phyloP scores from a whole-genome alignment of 2,888 invertebrate genomes.

The Tachina lurida region DNA sequence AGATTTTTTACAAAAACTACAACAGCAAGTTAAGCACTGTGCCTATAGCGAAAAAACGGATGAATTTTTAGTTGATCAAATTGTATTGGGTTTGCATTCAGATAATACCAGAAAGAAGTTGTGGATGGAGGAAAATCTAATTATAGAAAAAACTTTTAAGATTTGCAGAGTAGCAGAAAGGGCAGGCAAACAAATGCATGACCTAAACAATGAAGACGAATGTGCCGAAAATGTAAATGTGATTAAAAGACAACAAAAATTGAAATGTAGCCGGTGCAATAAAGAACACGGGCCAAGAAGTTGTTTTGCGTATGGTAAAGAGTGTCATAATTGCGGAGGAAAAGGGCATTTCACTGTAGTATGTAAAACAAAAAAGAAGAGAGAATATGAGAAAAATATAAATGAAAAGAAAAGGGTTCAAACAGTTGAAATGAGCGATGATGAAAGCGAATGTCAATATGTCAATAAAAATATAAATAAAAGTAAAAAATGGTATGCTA shows the following conservation, averaged over 20 bases:
- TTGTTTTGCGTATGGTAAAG: slow-evolving; percentile 12
- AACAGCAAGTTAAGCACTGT: background rate
- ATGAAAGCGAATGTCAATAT: slow-evolving; percentile 6
- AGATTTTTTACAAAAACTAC: slow-evolving; percentile 9
- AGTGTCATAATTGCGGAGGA: background rate
- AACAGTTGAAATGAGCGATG: background rate
- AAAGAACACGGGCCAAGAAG: slow-evolving; percentile 19
- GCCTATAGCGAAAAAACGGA: background rate
- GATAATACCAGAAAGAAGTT: background rate
- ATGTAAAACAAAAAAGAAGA: slow-evolving; percentile 14
- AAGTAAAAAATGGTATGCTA: background rate
- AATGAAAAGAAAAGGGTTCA: slow-evolving; percentile 3
- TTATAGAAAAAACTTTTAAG: background rate
- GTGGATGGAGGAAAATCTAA: slow-evolving; percentile 3
- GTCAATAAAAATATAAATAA: background rate
- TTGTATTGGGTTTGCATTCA: slow-evolving; percentile 1
- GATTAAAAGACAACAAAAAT: slow-evolving; percentile 22
- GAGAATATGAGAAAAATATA: background rate
- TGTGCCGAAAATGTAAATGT: background rate
- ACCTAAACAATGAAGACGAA: slow-evolving; percentile 16
- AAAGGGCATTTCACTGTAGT: slow-evolving; percentile 11
- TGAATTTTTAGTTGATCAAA: slow-evolving; percentile 9
- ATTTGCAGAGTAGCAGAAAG: slow-evolving; percentile 8
- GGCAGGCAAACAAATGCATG: slow-evolving; percentile 1
- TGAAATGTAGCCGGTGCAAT: slow-evolving; percentile 9